Percentiles rank a stretch among this genome's conserved stretches.
Evolutionary conservation across 53 echinoderm and acorn worm genomes (phyloP).

Genomic region (Paracentrotus lividus): DNA sequence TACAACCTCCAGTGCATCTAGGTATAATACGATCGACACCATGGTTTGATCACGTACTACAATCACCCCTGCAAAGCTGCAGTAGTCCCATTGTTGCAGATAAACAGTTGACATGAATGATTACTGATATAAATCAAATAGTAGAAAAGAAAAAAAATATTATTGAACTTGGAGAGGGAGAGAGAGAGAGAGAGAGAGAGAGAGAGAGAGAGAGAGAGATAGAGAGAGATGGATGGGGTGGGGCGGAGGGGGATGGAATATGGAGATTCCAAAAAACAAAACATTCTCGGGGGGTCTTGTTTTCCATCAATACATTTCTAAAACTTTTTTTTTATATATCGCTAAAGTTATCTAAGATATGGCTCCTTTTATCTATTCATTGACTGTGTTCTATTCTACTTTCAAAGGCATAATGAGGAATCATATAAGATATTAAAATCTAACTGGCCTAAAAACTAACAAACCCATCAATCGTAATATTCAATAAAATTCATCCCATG

Average conservation of each 20-base stretch:
- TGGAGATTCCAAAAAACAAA: no score
- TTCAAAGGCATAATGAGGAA: no score
- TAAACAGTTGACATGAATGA: constrained; percentile 11
- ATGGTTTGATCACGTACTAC: constrained; percentile 15
- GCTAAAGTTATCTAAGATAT: no score
- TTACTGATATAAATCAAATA: not conserved
- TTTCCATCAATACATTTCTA: no score
- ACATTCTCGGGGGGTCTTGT: no score
- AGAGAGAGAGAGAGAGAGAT: not conserved
- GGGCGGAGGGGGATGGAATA: not conserved
- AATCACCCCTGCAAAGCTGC: not conserved
- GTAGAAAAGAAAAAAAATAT: not conserved
- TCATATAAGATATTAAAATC: no score
- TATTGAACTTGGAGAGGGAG: not conserved
- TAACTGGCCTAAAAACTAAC: no score
- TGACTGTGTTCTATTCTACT: no score
- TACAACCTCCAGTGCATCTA: not conserved
- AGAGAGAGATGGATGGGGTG: not conserved
- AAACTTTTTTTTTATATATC: no score
- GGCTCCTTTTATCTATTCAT: no score
- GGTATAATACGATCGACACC: not conserved
- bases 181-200: not conserved
- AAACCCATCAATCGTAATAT: no score
- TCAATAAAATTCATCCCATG: not conserved
- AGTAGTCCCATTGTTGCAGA: not conserved